phyloP scores from a whole-genome alignment of 2,888 invertebrate genomes.

The Nephrotoma flavescens region DNA sequence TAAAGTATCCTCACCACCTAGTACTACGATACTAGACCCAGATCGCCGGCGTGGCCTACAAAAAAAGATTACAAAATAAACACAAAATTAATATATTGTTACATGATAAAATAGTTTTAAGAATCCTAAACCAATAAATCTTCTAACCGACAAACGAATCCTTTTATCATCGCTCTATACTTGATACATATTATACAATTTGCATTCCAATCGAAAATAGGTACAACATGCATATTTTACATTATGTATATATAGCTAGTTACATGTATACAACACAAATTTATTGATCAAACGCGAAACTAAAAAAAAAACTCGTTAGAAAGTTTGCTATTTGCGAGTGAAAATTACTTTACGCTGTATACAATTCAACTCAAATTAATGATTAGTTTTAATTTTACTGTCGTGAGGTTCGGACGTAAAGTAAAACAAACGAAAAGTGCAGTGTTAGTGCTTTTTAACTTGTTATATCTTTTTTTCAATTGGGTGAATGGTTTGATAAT shows the following conservation, averaged over 20 bases:
- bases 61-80: constrained; percentile 15
- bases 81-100: background rate
- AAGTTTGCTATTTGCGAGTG: background rate
- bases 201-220: background rate
- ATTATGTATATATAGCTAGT: background rate
- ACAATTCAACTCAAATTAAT: background rate
- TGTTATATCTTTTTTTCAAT: too few relatives aligned
- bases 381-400: too few relatives aligned
- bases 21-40: constrained; percentile 66
- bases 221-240: background rate
- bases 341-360: background rate
- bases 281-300: background rate
- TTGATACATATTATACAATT: background rate
- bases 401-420: too few relatives aligned
- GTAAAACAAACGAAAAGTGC: too few relatives aligned
- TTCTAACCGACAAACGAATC: background rate
- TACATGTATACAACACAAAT: background rate
- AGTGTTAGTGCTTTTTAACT: too few relatives aligned
- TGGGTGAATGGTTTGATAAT: too few relatives aligned
- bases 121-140: background rate
- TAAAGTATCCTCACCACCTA: constrained; percentile 50
- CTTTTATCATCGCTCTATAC: background rate
- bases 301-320: background rate
- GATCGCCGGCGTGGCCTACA: constrained; percentile 67
- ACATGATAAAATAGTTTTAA: background rate